These are phyloP conservation scores for Taxidea taxus DNA, from an alignment of 2,113 vertebrate genomes.

Conservation along the genomic window DNA sequence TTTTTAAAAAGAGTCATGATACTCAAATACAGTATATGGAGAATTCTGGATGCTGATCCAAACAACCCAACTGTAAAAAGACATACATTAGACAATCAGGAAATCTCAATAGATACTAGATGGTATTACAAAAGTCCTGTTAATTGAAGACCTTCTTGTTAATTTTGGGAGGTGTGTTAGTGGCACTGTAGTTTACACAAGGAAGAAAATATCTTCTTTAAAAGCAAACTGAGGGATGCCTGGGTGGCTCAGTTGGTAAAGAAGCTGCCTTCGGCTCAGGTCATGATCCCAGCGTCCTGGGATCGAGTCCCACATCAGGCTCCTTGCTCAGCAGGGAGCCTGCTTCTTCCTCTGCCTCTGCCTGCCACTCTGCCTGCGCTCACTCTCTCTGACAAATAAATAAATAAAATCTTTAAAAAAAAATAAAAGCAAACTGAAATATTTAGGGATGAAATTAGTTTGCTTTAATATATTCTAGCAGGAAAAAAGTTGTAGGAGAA, in stretches of 20 bases:
- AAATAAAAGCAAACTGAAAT: not conserved
- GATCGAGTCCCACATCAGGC: too few species aligned
- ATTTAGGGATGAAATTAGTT: slow-evolving; percentile 25
- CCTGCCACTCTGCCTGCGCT: too few species aligned
- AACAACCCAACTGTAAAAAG: slow-evolving; percentile 15
- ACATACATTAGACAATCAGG: not conserved
- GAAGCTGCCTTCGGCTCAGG: too few species aligned
- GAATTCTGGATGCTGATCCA: slow-evolving; percentile 4
- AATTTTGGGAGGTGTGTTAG: not conserved
- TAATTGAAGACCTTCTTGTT: not conserved
- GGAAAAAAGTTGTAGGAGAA: not conserved
- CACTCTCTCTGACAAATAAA: too few species aligned
- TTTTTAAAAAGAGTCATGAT: not conserved
- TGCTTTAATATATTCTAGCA: not conserved
- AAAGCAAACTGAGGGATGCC: not conserved
- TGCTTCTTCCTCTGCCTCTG: too few species aligned
- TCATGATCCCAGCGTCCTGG: too few species aligned
- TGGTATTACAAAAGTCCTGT: not conserved
- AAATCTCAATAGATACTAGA: slow-evolving; percentile 14
- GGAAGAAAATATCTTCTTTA: not conserved
- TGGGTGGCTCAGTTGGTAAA: too few species aligned
- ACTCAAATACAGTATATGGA: not conserved
- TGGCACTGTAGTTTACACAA: slow-evolving; percentile 1
- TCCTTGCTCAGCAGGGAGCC: too few species aligned
- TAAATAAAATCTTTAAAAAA: too few species aligned